Base-by-base conservation (phyloP, 2,888 invertebrate species). In the Hetaerina titia region DNA sequence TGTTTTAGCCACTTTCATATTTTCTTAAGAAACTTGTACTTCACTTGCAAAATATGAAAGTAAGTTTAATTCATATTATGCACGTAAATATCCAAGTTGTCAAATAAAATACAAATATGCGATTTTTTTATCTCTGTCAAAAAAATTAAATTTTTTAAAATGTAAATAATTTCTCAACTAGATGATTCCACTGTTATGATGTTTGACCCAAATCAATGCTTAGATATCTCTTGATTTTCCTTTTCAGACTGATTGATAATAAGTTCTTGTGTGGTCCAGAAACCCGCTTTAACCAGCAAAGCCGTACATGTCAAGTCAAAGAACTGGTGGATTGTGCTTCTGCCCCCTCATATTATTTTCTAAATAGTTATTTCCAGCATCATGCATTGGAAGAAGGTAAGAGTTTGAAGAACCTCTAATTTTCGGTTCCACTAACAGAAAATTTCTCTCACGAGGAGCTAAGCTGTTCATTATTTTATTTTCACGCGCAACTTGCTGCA, bases 181-280 rank as follows among this genome's bases (percentile, higher is more conserved):
- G 4, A 45, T 45, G 1, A 45, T 45, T 45, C 45, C 45, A 45
- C 1, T 45, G 45, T 45, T 2, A 45, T 45, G 45, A 45, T 1
- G 45, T 45, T 45, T 45, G 45, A 4, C 45, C 45, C 45, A 45
- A 45, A 45, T 1, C 1, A 45, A 45, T 2, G 45, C 45, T 45
- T 45, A 45, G 45, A 45, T n/a, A 22, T 64, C 22, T 69, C 22
- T 45, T 90, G 19, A 56, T 58, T 57, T 94, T 95, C 64, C 64
- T 81, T 95, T 95, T 57, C 96, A 96, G 96, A 45, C 95, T 96
- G 22, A 95, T 96, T 58, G 96, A 96, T 95, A 96, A 96, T 95
- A 96, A 96, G 95, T 96, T 96, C 95, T 95, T 96, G 95, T 96
- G 96, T 95, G 96, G 96, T 5, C 96, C 95, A 31, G 96, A 96